phyloP scores from a whole-genome alignment of 1,140 invertebrate species.

The Bombus sylvicola region DNA sequence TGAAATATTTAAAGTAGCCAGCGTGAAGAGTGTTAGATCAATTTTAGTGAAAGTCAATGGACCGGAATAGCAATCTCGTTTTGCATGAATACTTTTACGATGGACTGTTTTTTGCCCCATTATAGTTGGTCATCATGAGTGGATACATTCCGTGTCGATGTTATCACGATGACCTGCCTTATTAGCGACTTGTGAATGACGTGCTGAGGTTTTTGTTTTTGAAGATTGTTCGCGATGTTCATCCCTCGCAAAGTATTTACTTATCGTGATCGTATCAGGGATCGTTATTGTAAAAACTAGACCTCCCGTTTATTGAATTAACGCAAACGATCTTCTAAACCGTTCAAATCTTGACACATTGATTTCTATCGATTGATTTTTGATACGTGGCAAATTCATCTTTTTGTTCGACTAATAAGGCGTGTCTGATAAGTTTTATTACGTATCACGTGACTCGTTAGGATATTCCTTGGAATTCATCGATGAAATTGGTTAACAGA shows the following conservation, averaged over 20 bases:
- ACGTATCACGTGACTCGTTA: neutral
- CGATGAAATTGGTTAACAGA: slow-evolving; percentile 8
- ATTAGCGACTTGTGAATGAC: slow-evolving; percentile 2
- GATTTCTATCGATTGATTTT: slow-evolving; percentile 30
- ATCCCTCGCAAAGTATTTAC: slow-evolving; percentile 31
- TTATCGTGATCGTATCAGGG: neutral
- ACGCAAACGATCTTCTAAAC: slow-evolving; percentile 37
- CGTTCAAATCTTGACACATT: slow-evolving; percentile 1
- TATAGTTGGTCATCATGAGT: slow-evolving; percentile 11
- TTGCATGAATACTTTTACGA: neutral
- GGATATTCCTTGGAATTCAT: neutral
- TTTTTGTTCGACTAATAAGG: neutral
- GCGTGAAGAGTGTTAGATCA: neutral
- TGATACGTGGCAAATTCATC: neutral
- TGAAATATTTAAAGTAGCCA: neutral
- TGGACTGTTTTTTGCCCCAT: slow-evolving; percentile 8
- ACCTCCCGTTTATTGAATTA: slow-evolving; percentile 44
- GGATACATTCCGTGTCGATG: neutral
- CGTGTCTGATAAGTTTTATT: too few relatives aligned
- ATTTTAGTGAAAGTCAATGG: neutral
- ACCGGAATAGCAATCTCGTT: neutral
- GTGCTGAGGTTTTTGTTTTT: slow-evolving; percentile 25
- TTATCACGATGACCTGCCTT: slow-evolving; percentile 37
- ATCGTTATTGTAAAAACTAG: slow-evolving; percentile 33
- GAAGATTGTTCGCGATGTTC: neutral